Conservation (phyloP, 1,140 invertebrate species). For the Cydia strobilella region DNA sequence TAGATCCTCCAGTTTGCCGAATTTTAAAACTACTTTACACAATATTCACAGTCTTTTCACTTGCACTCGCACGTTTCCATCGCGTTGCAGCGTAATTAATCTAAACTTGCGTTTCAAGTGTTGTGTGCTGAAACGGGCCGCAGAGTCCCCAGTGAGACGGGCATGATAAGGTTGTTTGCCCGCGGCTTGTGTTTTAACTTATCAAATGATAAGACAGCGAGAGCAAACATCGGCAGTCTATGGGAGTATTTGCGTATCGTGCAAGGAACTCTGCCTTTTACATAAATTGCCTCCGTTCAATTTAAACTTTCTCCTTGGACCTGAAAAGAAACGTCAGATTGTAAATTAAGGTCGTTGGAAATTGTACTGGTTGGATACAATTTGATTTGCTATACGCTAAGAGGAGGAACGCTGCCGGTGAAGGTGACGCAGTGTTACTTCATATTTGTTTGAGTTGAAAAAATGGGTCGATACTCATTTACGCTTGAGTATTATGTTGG, state of each 20-base stretch:
- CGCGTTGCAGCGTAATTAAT: slow-evolving; percentile 29
- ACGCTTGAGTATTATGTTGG: neutral
- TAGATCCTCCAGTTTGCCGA: slow-evolving; percentile 74
- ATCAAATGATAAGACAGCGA: slow-evolving; percentile 74
- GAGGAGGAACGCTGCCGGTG: neutral
- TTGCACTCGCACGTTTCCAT: slow-evolving; percentile 45
- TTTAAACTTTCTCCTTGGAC: slow-evolving; percentile 53
- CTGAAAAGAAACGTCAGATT: slow-evolving; percentile 56
- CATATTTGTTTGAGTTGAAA: slow-evolving; percentile 21
- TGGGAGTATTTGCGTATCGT: slow-evolving; percentile 74
- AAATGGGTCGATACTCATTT: slow-evolving; percentile 1
- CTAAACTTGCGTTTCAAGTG: slow-evolving; percentile 45
- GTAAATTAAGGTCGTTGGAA: slow-evolving; percentile 39
- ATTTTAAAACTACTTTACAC: slow-evolving; percentile 42
- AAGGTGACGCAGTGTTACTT: neutral
- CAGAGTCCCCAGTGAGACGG: slow-evolving; percentile 64
- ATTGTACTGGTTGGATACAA: neutral
- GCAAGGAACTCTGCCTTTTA: slow-evolving; percentile 67
- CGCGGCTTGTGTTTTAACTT: slow-evolving; percentile 76
- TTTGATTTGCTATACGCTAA: slow-evolving; percentile 15
- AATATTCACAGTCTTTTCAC: slow-evolving; percentile 41
- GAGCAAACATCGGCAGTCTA: slow-evolving; percentile 73
- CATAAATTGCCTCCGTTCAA: slow-evolving; percentile 56
- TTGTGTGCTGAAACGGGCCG: slow-evolving; percentile 49
- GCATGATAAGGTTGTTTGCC: slow-evolving; percentile 76